Evolutionary conservation across 1,140 invertebrate species (phyloP).

Genomic region (Drosophila equinoxialis): DNA sequence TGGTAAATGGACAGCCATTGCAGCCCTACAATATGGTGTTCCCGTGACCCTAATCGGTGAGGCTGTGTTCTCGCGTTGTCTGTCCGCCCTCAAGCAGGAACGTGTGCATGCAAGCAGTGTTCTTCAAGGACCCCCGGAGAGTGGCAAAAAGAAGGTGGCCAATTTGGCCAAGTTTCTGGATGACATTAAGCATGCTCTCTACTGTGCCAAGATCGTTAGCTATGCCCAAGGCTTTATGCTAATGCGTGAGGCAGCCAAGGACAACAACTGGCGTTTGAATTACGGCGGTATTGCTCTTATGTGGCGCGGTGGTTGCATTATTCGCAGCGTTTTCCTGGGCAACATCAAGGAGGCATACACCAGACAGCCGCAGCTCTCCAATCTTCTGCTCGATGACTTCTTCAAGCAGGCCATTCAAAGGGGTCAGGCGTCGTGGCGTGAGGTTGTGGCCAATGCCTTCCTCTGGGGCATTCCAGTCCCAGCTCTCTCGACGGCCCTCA

Average conservation of each 20-base stretch:
- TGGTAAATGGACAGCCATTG: slow-evolving; percentile 99
- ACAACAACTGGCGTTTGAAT: slow-evolving; percentile 97
- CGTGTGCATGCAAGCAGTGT: slow-evolving; percentile 91
- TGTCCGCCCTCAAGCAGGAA: slow-evolving; percentile 95
- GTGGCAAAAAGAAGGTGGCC: slow-evolving; percentile 83
- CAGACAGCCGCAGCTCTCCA: slow-evolving; percentile 94
- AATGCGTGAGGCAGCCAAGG: slow-evolving; percentile 95
- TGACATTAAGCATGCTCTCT: slow-evolving; percentile 91
- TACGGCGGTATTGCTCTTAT: slow-evolving; percentile 99
- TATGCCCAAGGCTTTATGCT: slow-evolving; percentile 99
- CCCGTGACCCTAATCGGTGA: slow-evolving; percentile 99
- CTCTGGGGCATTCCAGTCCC: slow-evolving; percentile 95
- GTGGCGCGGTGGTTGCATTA: slow-evolving; percentile 99
- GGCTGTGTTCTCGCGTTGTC: slow-evolving; percentile 97
- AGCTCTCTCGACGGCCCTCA: slow-evolving; percentile 94
- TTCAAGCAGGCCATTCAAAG: slow-evolving; percentile 93
- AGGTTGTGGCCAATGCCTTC: slow-evolving; percentile 87
- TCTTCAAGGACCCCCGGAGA: slow-evolving; percentile 88
- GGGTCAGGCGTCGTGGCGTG: slow-evolving; percentile 90
- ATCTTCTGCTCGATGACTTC: slow-evolving; percentile 97
- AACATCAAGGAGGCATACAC: slow-evolving; percentile 99
- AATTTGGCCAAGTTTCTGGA: slow-evolving; percentile 93
- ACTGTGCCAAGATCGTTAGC: slow-evolving; percentile 99
- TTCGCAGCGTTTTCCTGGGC: slow-evolving; percentile 93
- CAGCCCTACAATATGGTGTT: slow-evolving; percentile 97